Evolutionary conservation across 2,113 vertebrate genomes (phyloP).

Genomic region (Alces alces): DNA sequence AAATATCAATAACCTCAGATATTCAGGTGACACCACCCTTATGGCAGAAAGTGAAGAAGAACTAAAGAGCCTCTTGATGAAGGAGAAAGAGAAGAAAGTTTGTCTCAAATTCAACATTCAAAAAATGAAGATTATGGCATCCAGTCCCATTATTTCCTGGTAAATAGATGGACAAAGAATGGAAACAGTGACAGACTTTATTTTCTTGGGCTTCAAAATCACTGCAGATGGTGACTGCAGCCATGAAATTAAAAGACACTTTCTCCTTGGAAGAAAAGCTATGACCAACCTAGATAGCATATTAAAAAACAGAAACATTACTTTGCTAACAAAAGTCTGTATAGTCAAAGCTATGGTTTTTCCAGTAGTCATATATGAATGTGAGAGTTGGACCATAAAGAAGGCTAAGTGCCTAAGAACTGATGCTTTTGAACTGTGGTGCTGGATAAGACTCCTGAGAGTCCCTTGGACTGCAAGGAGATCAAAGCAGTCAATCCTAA

Average conservation of each 20-base stretch:
- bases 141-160: background rate
- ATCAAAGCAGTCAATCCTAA: background rate
- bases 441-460: background rate
- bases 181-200: background rate
- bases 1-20: background rate
- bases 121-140: background rate
- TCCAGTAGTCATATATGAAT: background rate
- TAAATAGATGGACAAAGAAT: background rate
- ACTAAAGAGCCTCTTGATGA: background rate
- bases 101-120: background rate
- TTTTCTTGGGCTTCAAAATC: background rate
- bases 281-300: background rate
- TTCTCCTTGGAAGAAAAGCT: background rate
- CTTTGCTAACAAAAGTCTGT: background rate
- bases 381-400: background rate
- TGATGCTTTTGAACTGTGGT: background rate
- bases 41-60: background rate
- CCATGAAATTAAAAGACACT: background rate
- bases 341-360: background rate
- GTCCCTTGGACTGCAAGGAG: background rate
- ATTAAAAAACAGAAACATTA: background rate
- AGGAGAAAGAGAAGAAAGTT: background rate
- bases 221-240: background rate
- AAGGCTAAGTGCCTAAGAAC: background rate
- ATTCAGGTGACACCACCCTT: background rate